phyloP scores from a whole-genome alignment of 2,797 vertebrate genomes.

The Poeciliopsis turneri region DNA sequence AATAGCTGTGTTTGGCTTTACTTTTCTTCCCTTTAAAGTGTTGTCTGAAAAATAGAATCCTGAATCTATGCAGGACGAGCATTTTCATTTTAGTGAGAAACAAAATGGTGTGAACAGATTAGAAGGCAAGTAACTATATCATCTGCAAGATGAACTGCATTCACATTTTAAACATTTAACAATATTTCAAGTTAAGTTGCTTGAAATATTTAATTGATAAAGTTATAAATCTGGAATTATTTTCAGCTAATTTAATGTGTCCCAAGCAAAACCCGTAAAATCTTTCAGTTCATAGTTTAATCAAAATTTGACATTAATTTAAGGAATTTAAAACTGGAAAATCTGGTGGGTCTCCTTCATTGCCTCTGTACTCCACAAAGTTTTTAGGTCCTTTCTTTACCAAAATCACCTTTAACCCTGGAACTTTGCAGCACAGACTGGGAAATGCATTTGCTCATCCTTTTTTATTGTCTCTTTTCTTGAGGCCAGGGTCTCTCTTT shows the following conservation, averaged over 20 bases:
- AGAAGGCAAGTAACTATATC: not conserved
- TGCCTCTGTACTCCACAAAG: not conserved
- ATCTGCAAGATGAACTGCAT: not conserved
- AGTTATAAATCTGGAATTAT: not conserved
- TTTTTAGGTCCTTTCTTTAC: constrained; percentile 28
- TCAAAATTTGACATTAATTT: not conserved
- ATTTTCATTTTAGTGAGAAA: not conserved
- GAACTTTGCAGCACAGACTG: constrained; percentile 25
- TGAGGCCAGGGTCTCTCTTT: constrained; percentile 1
- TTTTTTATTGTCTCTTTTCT: constrained; percentile 47
- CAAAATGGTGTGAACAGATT: not conserved
- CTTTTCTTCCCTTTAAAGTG: not conserved
- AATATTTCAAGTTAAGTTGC: not conserved
- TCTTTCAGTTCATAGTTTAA: not conserved
- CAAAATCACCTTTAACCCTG: constrained; percentile 33
- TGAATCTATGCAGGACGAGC: not conserved
- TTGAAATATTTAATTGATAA: not conserved
- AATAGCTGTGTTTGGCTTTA: not conserved
- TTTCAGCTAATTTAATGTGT: not conserved
- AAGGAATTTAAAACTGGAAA: not conserved
- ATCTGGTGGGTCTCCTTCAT: not conserved
- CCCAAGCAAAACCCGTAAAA: not conserved
- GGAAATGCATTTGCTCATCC: constrained; percentile 42
- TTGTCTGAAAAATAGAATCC: not conserved
- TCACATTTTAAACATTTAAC: not conserved